Base-by-base conservation (phyloP, 2,113 vertebrate genomes). In the Garra rufa region DNA sequence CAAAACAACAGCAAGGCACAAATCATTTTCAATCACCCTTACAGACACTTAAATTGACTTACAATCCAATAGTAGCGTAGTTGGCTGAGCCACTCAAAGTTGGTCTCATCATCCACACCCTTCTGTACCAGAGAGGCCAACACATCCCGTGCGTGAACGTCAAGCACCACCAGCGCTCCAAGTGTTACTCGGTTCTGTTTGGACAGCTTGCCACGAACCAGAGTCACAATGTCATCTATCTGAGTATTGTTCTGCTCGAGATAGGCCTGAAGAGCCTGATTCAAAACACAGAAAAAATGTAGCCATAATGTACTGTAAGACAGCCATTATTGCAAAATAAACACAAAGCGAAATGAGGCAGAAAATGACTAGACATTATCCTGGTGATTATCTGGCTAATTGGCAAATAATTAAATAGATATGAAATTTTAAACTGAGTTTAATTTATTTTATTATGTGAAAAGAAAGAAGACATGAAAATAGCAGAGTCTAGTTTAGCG, bases 81-180 rank as follows among this genome's bases (percentile, higher is more conserved):
- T 87, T 98, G 97, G 88, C 95, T 98, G 65, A 97, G 91, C 97
- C 96, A 97, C 85, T 97, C 95, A 76, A 97, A 98, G 92, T 97
- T 96, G 28, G 89, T 94, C 71, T 97, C 96, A 57, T 97, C 95
- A 26, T 78, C 93, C 85, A 97, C 92, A 48, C 90, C 89, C 84
- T 98, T 97, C 55, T 92, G 93, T 46, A 97, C 96, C 19, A 97
- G 92, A 2, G 89, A 73, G 1, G 93, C 87, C 28, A 97, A 92
- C 84, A 97, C 97, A 80, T 98, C 96, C 73, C 96, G 91, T 57
- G 95, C 96, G 1, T 96, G 96, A 83, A 98, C 96, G 38, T 96
- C 96, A 85, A 97, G 91, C 19, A 97, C 96, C 44, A 97, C 96
- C 6, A 97, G 94, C 6, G 97, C 96, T 83, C 95, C 96, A 1